These are phyloP conservation scores for Hirtodrosophila trivittata DNA, from an alignment of 2,888 invertebrate genomes.

Conservation along the genomic window DNA sequence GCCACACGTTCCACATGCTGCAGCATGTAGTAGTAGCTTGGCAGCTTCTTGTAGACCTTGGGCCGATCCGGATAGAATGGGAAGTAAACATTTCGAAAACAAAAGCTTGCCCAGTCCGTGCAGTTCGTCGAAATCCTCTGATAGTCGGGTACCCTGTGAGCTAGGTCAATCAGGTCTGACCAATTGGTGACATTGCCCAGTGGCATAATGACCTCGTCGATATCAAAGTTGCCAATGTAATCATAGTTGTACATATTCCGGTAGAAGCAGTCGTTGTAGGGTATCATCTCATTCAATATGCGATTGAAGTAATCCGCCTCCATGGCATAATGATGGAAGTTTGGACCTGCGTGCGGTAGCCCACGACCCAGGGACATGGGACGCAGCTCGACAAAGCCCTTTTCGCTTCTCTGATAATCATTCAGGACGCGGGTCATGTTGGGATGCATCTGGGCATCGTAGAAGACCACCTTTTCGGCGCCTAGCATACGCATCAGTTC, in stretches of 20 bases:
- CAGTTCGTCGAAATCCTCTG: conserved; percentile 83
- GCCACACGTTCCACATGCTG: conserved; percentile 94
- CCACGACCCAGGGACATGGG: conserved; percentile 93
- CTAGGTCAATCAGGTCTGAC: conserved; percentile 89
- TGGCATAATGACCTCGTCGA: conserved; percentile 97
- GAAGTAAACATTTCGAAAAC: conserved; percentile 95
- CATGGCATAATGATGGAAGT: conserved; percentile 93
- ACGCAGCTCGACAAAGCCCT: conserved; percentile 89
- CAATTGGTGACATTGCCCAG: conserved; percentile 87
- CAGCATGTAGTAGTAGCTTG: conserved; percentile 95
- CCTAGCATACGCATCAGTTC: conserved; percentile 93
- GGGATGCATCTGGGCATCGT: conserved; percentile 93
- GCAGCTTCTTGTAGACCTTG: conserved; percentile 90
- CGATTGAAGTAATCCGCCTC: conserved; percentile 94
- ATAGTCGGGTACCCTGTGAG: conserved; percentile 82
- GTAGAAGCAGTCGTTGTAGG: conserved; percentile 97
- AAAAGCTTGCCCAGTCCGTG: conserved; percentile 85
- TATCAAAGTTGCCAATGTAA: conserved; percentile 93
- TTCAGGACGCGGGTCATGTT: conserved; percentile 91
- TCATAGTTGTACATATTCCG: conserved; percentile 94
- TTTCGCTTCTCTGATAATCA: conserved; percentile 84
- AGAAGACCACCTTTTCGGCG: conserved; percentile 94
- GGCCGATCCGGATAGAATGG: conserved; percentile 91
- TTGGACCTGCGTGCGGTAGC: conserved; percentile 93
- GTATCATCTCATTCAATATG: conserved; percentile 96